These are phyloP conservation scores for Centropus bengalensis DNA, from an alignment of 2,113 vertebrate genomes.

Conservation along the genomic window DNA sequence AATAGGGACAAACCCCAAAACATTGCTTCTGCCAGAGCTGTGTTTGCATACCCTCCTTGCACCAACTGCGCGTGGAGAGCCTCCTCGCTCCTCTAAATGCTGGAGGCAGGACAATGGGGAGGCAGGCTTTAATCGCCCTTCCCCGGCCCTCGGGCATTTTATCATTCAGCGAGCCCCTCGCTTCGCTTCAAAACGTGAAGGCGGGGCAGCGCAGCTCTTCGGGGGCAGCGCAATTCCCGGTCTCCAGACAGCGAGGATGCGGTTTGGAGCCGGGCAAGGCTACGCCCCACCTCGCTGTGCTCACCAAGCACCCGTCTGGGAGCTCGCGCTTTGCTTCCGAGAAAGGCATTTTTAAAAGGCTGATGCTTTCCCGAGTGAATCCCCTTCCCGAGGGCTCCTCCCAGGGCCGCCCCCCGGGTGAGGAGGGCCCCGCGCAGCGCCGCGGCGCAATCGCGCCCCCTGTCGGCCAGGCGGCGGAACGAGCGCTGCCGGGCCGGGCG, in stretches of 20 bases:
- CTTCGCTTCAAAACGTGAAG: accelerated
- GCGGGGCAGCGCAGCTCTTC: not conserved
- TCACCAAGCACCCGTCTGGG: no score
- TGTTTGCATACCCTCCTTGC: not conserved
- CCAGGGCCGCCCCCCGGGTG: no score
- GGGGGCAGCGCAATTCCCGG: not conserved
- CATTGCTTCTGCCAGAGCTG: not conserved
- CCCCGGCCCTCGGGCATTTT: accelerated
- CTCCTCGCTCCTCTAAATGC: accelerated
- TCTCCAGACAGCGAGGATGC: no score
- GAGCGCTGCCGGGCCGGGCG: no score
- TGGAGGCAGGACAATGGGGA: not conserved
- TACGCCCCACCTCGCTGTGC: no score
- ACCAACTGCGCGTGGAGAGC: not conserved
- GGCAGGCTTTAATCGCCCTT: accelerated
- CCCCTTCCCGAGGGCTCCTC: no score
- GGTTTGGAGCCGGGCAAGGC: not conserved
- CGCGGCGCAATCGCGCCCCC: not conserved
- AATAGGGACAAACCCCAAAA: not conserved
- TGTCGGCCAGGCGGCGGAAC: not conserved
- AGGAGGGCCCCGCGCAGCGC: no score
- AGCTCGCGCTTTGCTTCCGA: not conserved
- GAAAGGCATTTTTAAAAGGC: not conserved
- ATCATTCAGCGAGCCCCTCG: not conserved
- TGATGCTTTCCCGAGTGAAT: no score